A percentile compares a stretch with the other conserved stretches of the same genome.
phyloP scores from a whole-genome alignment of 1,140 invertebrate species.

The Hyphantria cunea region DNA sequence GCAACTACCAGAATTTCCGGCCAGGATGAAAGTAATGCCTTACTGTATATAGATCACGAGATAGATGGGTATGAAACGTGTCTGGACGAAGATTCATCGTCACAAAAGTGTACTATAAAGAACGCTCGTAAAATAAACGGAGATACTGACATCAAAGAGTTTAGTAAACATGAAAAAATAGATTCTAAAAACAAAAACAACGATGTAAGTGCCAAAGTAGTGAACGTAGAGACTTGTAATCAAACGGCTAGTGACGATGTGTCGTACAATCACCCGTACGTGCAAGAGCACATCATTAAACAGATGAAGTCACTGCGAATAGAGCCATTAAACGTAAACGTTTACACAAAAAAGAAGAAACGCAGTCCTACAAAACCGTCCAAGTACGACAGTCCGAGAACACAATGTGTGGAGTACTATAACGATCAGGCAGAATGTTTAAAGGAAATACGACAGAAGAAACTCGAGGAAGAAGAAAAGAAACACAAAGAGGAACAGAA shows the following conservation, averaged over 20 bases:
- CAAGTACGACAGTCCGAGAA: constrained; percentile 50
- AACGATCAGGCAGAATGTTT: constrained; percentile 80
- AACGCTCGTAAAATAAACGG: constrained; percentile 72
- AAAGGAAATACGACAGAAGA: constrained; percentile 72
- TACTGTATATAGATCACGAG: constrained; percentile 78
- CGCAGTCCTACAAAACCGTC: constrained; percentile 67
- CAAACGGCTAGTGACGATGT: constrained; percentile 42
- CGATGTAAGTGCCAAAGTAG: constrained; percentile 66
- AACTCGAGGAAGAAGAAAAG: constrained; percentile 69
- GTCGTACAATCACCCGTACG: constrained; percentile 61
- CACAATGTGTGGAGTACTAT: constrained; percentile 76
- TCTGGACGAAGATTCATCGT: constrained; percentile 73
- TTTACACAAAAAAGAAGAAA: constrained; percentile 57
- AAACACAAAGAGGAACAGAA: constrained; percentile 50
- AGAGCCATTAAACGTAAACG: constrained; percentile 68
- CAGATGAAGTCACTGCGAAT: constrained; percentile 76
- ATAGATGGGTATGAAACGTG: constrained; percentile 80
- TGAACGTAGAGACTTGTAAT: constrained; percentile 55
- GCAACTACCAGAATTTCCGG: constrained; percentile 62
- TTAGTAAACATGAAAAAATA: constrained; percentile 72
- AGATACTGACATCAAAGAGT: constrained; percentile 69
- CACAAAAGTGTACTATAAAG: constrained; percentile 64
- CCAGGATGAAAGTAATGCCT: constrained; percentile 63
- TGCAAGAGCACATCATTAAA: constrained; percentile 74
- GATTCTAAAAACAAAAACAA: constrained; percentile 63